Evolutionary conservation across 2,797 vertebrate genomes (phyloP).

Genomic region (Trachops cirrhosus): DNA sequence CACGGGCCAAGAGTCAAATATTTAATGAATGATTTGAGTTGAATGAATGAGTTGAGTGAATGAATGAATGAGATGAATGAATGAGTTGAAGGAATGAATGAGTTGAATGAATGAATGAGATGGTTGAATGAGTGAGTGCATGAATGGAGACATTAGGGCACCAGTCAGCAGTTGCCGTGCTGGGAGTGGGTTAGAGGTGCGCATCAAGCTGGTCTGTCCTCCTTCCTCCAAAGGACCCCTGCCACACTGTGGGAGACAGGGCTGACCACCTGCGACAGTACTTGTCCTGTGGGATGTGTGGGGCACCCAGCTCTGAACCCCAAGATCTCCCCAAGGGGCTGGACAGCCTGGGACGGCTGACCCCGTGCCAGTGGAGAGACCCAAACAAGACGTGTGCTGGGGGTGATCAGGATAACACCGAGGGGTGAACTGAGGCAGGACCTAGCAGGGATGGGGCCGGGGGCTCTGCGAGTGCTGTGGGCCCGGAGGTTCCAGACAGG

Average conservation of each 20-base stretch:
- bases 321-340: neutral
- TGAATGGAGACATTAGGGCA: rapidly evolving
- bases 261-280: too few relatives aligned
- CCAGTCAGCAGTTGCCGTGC: neutral
- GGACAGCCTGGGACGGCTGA: rapidly evolving
- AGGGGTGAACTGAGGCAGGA: neutral
- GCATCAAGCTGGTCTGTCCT: neutral
- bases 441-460: neutral
- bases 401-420: neutral
- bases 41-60: neutral
- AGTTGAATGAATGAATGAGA: neutral
- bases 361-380: neutral
- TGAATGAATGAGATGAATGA: too few relatives aligned
- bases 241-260: rapidly evolving
- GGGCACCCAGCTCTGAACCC: neutral
- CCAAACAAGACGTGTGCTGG: neutral
- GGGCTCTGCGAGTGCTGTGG: rapidly evolving
- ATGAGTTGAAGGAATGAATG: too few relatives aligned
- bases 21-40: neutral
- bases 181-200: rapidly evolving
- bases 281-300: too few relatives aligned
- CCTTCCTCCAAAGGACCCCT: neutral
- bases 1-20: neutral
- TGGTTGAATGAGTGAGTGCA: neutral
- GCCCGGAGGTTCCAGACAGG: rapidly evolving